Evolutionary conservation across 1,140 invertebrate species (phyloP), one percentile per base, ranked within the genome.

Genomic region (Zaprionus tsacasi): DNA sequence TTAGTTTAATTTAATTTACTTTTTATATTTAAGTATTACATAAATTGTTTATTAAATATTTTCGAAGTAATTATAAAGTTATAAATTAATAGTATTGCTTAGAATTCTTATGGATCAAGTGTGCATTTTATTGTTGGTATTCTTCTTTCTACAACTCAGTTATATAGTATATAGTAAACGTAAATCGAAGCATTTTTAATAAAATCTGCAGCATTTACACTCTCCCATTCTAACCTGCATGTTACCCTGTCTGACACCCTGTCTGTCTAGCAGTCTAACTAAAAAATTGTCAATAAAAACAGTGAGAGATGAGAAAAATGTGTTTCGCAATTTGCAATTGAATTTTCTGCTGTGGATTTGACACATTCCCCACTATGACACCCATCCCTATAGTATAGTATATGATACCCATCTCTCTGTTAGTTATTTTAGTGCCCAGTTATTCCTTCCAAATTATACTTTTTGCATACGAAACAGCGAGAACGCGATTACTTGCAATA

Each of bases 121-220:
- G 21, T 21, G 21, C 1, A 21, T 21, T 21, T 21, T 21, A 21
- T 21, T 21, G 21, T 21, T 21, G 21, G n/a, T n/a, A n/a, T n/a
- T n/a, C n/a, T n/a, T n/a, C n/a, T n/a, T n/a, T n/a, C 25, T 27
- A 27, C 25, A 27, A 27, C 25, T 27, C 25, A 4, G 25, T 27
- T 27, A 27, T 27, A 2, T 27, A 2, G 4, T 27, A 4, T 4
- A 27, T 27, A 27, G 1, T 27, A 87, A 86, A 86, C 82, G 82
- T 87, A 86, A 86, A 88, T 86, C 83, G 79, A 86, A 86, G 79
- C 79, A 82, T 82, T 88, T 86, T 82, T 72, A 86, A 86, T 88
- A 86, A 86, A 86, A 79, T 61, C 82, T 69, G 64, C 64, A 61
- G 57, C 12, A 3, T 38, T 11, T 12, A 65, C 65, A 55, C 57